Evolutionary conservation across 1,140 invertebrate genomes (phyloP).

Genomic region (Cydia pomonella): DNA sequence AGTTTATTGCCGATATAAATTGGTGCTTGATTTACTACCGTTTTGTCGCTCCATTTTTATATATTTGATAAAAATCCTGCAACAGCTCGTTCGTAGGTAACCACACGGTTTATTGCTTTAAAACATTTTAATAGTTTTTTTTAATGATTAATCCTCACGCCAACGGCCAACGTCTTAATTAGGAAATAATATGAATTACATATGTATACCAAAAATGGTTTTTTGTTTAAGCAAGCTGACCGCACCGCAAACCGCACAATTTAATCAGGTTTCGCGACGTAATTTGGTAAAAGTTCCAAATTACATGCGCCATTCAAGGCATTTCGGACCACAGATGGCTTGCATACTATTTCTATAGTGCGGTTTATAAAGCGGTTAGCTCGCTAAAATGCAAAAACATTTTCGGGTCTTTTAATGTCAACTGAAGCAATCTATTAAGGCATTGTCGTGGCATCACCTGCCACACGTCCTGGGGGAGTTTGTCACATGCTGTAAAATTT

Average conservation of each 20-base stretch:
- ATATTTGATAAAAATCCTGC: slow-evolving; percentile 49
- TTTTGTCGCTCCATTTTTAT: slow-evolving; percentile 51
- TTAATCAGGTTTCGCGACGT: slow-evolving; percentile 20
- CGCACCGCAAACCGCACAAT: not conserved
- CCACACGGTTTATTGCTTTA: slow-evolving; percentile 62
- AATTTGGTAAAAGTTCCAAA: slow-evolving; percentile 55
- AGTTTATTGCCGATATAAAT: slow-evolving; percentile 66
- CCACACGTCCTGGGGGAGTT: slow-evolving; percentile 37
- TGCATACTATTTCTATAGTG: slow-evolving; percentile 37
- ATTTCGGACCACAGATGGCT: slow-evolving; percentile 16
- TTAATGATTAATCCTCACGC: not conserved
- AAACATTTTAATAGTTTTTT: slow-evolving; percentile 38
- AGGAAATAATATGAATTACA: slow-evolving; percentile 1
- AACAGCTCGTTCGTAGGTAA: slow-evolving; percentile 40
- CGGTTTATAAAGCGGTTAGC: slow-evolving; percentile 70
- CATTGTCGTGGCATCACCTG: slow-evolving; percentile 61
- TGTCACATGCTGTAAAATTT: slow-evolving; percentile 38
- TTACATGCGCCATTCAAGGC: slow-evolving; percentile 54
- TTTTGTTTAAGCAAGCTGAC: not conserved
- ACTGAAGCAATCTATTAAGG: slow-evolving; percentile 56
- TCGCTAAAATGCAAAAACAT: slow-evolving; percentile 51
- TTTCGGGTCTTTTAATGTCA: slow-evolving; percentile 57
- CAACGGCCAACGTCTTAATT: slow-evolving; percentile 39
- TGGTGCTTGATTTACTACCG: slow-evolving; percentile 53
- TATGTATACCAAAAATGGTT: not conserved